Evolutionary conservation across 2,797 vertebrate species (phyloP), one percentile per base, ranked within the genome.

Genomic region (Mormyrops boulengeri): DNA sequence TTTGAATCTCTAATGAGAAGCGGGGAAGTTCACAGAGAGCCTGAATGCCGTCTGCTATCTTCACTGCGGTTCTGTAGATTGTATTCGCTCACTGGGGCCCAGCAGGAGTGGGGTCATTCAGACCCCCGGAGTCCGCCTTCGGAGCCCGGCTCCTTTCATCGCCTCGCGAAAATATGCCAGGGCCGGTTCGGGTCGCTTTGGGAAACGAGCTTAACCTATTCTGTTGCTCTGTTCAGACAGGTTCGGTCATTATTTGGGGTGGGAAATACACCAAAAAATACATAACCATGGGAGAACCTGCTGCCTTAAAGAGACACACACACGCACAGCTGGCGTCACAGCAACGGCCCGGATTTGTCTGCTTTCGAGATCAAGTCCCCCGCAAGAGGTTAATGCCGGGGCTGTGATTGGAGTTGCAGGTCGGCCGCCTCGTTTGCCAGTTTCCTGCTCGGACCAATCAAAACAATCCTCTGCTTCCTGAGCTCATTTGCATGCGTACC

Each of bases 331-430:
- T 41, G 53, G 86, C 12, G 50, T 14, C 80, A 57, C 9, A 80
- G 66, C 26, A 49, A 41, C 47, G 30, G 77, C 87, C 38, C 52
- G 11, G 89, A 34, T 7, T 50, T 88, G 88, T 90, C 89, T 91
- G 92, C 88, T 92, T 85, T 89, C 85, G 57, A 47, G 26, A 88
- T 90, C 89, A 89, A 87, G 49, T 11, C 89, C 55, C n/a, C 11
- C 38, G 69, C 66, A 49, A 80, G 88, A 47, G 85, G 90, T 88
- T 89, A 50, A 88, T 73, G 85, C 52, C 38, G 52, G 47, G 89
- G 88, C 26, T 7, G 47, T 90, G 84, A 92, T 86, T 89, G 30
- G 19, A 91, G 53, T 84, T 85, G 49, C 89, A 91, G 87, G 53
- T 89, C 8, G 19, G 47, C 9, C 3, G 19, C 47, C 85, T 77